A percentile compares a stretch with the other conserved stretches of the same genome.
Conservation (phyloP, 2,888 invertebrate species). For the Platynereis dumerilii region DNA sequence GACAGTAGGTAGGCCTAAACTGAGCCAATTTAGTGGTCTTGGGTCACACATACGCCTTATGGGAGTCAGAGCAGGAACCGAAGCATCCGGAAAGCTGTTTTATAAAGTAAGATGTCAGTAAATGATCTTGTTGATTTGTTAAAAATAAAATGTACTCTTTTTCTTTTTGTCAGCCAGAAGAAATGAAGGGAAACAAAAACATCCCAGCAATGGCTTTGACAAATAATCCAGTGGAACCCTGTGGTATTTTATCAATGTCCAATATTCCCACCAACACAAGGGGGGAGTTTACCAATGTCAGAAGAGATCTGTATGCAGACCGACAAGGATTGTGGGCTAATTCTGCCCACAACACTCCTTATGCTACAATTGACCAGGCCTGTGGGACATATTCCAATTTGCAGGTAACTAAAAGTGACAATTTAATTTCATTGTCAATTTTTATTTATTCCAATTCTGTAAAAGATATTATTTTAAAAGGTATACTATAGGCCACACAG, state of each 20-base stretch:
- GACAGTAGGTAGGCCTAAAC: no score
- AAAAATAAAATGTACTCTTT: neutral
- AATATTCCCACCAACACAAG: conserved; percentile 36
- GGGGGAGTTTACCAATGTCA: conserved; percentile 37
- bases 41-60: no score
- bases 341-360: conserved; percentile 34
- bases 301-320: conserved; percentile 33
- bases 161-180: no score
- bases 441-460: no score
- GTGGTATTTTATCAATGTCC: conserved; percentile 38
- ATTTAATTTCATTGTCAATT: no score
- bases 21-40: no score
- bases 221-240: conserved; percentile 38
- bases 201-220: conserved; percentile 21
- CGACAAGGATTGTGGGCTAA: conserved; percentile 38
- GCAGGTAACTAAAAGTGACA: conserved; percentile 26
- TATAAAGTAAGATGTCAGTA: no score
- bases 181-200: conserved; percentile 16
- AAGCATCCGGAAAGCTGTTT: no score
- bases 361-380: conserved; percentile 35
- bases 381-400: conserved; percentile 39
- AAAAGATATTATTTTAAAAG: no score
- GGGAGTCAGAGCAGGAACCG: no score
- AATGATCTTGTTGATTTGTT: no score
- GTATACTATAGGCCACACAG: no score